Evolutionary conservation across 2,888 invertebrate species (phyloP), one percentile per base, ranked within the genome.

Genomic region (Tanytarsus gracilentus): DNA sequence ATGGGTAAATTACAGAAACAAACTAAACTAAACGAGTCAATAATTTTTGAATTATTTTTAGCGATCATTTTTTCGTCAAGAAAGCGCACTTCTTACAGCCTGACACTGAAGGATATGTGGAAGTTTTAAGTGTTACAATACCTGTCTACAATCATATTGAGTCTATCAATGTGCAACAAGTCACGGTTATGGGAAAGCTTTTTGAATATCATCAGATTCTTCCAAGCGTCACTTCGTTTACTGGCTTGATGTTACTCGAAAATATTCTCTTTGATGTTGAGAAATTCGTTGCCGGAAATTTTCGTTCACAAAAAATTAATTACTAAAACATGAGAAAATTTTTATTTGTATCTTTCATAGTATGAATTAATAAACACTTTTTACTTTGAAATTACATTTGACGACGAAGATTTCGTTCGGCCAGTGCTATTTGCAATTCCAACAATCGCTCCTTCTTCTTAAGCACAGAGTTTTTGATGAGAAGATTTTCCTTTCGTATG

Each of bases 391-490:
- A 27, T 50, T 58, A 58, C 4, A 44, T 6, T 29, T 58, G 58
- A 3, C 58, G 44, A 14, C 58, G 26, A 5, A 58, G 30, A 48
- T 58, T 58, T 11, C 58, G 9, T 29, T 58, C 58, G 29, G 58
- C 58, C 11, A 58, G 5, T 1, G 58, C 44, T 8, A 58, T 58
- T 23, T 58, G 58, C 6, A 58, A 48, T n/a, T 58, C 58, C 1
- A 58, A 27, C 1, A 58, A 23, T 48, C 58, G 18, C 27, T 58
- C 58, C 30, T 58, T 58, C 21, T 58, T 58, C 1, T 23, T 16
- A 8, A 58, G 40, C 1, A 58, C 58, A 6, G 58, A 18, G 21
- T 58, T 58, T 27, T 58, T 58, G 5, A 58, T 21, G 3, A 58
- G 16, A 3, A 58, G 8, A 21, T 58, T 58, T 30, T 58, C 58